phyloP scores from a whole-genome alignment of 2,888 invertebrate species.

The Chloromyia formosa region DNA sequence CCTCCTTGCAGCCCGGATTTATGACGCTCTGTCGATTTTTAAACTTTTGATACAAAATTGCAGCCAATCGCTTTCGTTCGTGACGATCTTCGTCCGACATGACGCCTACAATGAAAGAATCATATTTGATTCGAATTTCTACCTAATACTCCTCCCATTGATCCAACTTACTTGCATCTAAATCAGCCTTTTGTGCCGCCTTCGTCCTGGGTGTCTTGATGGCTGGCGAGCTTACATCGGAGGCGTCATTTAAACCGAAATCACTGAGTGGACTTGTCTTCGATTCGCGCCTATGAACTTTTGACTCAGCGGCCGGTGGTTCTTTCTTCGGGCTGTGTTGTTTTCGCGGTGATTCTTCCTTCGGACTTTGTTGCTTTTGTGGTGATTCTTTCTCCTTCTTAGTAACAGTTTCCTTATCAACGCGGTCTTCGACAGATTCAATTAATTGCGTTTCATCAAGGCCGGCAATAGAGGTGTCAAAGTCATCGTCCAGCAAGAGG shows the following conservation, averaged over 20 bases:
- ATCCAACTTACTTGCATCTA: constrained; percentile 56
- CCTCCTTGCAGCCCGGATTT: constrained; percentile 82
- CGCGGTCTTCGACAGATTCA: constrained; percentile 15
- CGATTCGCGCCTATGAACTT: constrained; percentile 18
- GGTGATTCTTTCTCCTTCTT: constrained; percentile 43
- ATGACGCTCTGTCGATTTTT: constrained; percentile 81
- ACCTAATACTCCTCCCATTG: background rate
- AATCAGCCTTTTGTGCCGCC: constrained; percentile 50
- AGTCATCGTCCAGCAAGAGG: constrained; percentile 68
- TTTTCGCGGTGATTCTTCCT: background rate
- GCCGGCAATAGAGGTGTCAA: constrained; percentile 64
- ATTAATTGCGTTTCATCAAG: constrained; percentile 53
- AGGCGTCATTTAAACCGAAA: constrained; percentile 4
- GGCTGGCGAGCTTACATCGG: background rate
- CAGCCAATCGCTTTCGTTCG: constrained; percentile 73
- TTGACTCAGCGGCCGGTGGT: background rate
- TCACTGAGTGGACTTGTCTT: constrained; percentile 35
- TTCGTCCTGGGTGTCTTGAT: constrained; percentile 33
- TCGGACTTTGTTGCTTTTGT: constrained; percentile 14
- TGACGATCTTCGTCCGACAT: constrained; percentile 72
- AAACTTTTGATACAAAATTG: constrained; percentile 77
- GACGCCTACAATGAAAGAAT: constrained; percentile 53
- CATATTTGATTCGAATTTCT: background rate
- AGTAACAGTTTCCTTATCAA: constrained; percentile 15
- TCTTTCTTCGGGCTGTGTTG: constrained; percentile 23